phyloP scores from a whole-genome alignment of 2,113 vertebrate species.

The Antigone vipio region DNA sequence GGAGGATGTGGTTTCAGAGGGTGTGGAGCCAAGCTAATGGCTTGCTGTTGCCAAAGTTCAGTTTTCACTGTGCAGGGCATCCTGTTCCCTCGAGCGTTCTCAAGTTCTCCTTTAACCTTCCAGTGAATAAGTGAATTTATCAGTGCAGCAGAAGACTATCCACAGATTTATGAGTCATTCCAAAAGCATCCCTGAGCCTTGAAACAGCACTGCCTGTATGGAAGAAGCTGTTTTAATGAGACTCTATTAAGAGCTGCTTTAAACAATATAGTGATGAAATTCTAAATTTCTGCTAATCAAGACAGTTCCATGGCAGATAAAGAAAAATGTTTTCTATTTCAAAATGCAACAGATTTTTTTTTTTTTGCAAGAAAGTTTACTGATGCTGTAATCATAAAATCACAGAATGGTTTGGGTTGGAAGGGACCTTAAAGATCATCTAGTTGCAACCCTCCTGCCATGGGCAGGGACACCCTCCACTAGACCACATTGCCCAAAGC shows the following conservation, averaged over 20 bases:
- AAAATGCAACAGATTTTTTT: background rate
- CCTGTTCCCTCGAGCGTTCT: background rate
- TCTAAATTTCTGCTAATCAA: background rate
- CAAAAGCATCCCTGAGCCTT: background rate
- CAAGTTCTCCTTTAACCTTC: background rate
- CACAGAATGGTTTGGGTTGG: no score
- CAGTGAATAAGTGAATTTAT: background rate
- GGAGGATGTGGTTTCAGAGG: background rate
- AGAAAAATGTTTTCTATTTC: background rate
- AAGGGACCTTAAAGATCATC: no score
- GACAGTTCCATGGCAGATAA: background rate
- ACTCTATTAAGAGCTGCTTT: background rate
- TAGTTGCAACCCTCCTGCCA: no score
- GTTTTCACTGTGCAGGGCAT: background rate
- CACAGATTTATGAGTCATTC: background rate
- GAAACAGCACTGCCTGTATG: background rate
- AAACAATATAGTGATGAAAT: background rate
- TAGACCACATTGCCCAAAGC: no score
- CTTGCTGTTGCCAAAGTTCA: background rate
- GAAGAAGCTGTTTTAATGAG: background rate
- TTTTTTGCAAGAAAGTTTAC: background rate
- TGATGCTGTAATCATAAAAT: background rate
- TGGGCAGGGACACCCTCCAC: no score
- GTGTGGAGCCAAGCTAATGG: background rate
- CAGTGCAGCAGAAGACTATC: background rate